These are phyloP conservation scores for Tetragnatha montana DNA, from an alignment of 2,888 invertebrate species.

Conservation along the genomic window DNA sequence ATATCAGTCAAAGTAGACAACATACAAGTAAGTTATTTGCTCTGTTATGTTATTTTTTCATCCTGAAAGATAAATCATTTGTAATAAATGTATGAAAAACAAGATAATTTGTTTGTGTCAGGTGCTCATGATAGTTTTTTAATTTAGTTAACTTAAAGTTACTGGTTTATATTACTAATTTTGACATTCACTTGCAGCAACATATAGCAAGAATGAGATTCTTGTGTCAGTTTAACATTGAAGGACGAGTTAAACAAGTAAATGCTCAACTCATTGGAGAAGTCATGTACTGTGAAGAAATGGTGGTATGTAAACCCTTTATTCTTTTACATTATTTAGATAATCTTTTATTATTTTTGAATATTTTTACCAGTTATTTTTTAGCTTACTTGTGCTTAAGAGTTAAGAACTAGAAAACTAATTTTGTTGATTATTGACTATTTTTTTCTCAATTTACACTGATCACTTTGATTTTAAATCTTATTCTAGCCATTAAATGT, in stretches of 20 bases:
- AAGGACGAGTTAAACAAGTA: slow-evolving; percentile 92
- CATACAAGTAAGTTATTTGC: slow-evolving; percentile 80
- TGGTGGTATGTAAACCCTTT: slow-evolving; percentile 79
- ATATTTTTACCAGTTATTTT: too few relatives aligned
- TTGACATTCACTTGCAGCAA: slow-evolving; percentile 78
- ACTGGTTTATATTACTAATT: too few relatives aligned
- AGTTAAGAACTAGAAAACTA: not conserved
- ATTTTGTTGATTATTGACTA: too few relatives aligned
- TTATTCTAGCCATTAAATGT: too few relatives aligned
- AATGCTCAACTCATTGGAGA: slow-evolving; percentile 93
- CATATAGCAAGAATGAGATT: slow-evolving; percentile 95
- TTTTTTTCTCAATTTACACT: too few relatives aligned
- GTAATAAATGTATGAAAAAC: not conserved
- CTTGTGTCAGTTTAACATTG: slow-evolving; percentile 96
- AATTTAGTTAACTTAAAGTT: too few relatives aligned
- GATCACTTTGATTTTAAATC: too few relatives aligned
- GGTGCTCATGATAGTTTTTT: not conserved
- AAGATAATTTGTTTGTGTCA: not conserved
- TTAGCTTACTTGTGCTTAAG: too few relatives aligned
- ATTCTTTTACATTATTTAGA: not conserved
- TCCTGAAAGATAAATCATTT: not conserved
- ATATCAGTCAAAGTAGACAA: slow-evolving; percentile 95
- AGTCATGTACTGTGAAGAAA: slow-evolving; percentile 94
- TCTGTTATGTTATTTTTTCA: not conserved
- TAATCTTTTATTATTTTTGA: too few relatives aligned